Conservation (phyloP, 2,113 vertebrate genomes). For the Prionailurus viverrinus region DNA sequence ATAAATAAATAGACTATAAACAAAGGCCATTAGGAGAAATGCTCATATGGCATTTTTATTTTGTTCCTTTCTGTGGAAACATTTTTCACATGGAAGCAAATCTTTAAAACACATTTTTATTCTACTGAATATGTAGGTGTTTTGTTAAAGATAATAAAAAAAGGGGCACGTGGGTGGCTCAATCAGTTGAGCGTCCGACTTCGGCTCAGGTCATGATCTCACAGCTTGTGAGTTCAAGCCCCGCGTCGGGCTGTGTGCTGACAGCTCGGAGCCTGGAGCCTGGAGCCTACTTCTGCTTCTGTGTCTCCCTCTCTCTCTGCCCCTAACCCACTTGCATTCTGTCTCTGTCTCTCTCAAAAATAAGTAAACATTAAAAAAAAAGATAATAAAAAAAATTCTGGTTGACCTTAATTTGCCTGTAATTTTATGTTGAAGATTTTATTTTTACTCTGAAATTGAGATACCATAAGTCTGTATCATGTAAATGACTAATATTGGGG, state of each 20-base stretch:
- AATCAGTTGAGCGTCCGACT: too few relatives aligned
- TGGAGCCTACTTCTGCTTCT: too few relatives aligned
- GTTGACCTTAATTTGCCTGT: constrained; percentile 67
- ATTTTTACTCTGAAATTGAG: constrained; percentile 61
- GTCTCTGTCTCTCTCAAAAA: too few relatives aligned
- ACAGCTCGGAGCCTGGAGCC: too few relatives aligned
- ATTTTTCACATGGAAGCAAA: constrained; percentile 52
- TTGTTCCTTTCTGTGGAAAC: constrained; percentile 60
- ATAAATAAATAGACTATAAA: constrained; percentile 25
- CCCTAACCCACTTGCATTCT: too few relatives aligned
- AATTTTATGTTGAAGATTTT: constrained; percentile 45
- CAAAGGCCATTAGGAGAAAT: constrained; percentile 45
- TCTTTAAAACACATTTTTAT: constrained; percentile 64
- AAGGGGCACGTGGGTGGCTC: not conserved
- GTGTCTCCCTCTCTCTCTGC: too few relatives aligned
- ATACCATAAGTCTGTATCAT: constrained; percentile 35
- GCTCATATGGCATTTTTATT: constrained; percentile 48
- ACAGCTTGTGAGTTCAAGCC: too few relatives aligned
- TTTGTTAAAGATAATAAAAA: constrained; percentile 72
- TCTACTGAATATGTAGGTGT: constrained; percentile 65
- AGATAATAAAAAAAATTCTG: constrained; percentile 60
- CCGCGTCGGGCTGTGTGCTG: too few relatives aligned
- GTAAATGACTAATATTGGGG: constrained; percentile 54
- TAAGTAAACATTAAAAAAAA: not conserved
- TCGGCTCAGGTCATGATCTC: too few relatives aligned